Evolutionary conservation across 2,113 vertebrate species (phyloP).

Genomic region (Megaptera novaeangliae): DNA sequence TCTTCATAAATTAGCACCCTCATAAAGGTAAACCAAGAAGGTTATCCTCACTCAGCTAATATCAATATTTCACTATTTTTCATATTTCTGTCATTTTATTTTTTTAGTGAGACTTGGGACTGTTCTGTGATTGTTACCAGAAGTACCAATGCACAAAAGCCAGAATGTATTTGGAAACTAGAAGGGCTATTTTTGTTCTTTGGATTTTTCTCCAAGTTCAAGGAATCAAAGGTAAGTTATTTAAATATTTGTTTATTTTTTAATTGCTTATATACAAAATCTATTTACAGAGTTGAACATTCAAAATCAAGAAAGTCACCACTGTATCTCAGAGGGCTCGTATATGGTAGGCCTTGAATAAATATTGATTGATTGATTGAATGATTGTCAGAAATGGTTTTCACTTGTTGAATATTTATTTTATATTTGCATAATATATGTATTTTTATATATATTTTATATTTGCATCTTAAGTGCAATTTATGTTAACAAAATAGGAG

Average conservation of each 20-base stretch:
- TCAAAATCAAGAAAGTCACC: background rate
- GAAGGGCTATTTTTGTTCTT: conserved; percentile 81
- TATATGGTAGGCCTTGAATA: background rate
- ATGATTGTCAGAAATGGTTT: background rate
- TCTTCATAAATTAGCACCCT: conserved; percentile 64
- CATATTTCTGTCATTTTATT: background rate
- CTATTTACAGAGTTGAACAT: background rate
- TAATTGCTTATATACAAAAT: conserved; percentile 1
- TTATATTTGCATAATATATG: background rate
- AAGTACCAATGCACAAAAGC: conserved; percentile 71
- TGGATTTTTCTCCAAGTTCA: conserved; percentile 81
- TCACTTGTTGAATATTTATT: conserved; percentile 7
- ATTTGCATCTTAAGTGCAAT: background rate
- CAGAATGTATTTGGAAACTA: conserved; percentile 85
- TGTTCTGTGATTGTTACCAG: conserved; percentile 45
- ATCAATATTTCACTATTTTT: background rate
- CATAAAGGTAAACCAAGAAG: background rate
- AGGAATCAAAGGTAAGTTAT: conserved; percentile 86
- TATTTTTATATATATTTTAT: background rate
- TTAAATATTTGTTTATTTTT: conserved; percentile 21
- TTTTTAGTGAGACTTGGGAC: background rate
- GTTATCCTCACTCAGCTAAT: background rate
- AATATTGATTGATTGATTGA: background rate
- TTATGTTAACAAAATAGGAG: background rate
- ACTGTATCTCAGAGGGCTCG: background rate